Conservation (phyloP, 2,113 vertebrate genomes). For the Mohoua ochrocephala region DNA sequence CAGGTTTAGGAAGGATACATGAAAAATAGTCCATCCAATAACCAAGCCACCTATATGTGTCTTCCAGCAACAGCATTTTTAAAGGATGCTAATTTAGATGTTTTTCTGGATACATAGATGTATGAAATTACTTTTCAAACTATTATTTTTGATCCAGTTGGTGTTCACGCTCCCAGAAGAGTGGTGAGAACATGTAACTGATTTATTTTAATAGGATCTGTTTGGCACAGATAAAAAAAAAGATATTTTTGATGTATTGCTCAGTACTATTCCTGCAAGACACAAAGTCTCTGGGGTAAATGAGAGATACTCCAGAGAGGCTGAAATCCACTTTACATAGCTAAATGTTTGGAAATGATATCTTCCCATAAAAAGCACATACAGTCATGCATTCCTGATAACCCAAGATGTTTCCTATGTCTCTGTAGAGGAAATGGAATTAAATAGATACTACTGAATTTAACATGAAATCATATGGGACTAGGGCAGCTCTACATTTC, state of each 20-base stretch:
- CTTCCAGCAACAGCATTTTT: background rate
- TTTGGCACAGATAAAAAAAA: background rate
- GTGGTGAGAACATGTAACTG: background rate
- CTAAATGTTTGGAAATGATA: background rate
- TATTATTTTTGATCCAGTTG: background rate
- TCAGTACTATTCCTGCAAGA: background rate
- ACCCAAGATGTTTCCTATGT: background rate
- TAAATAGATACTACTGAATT: background rate
- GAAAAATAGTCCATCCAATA: background rate
- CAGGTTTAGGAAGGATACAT: background rate
- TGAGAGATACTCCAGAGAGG: background rate
- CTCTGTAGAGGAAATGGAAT: background rate
- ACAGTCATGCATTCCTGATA: background rate
- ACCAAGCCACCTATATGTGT: background rate
- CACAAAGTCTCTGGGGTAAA: background rate
- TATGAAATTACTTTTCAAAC: background rate
- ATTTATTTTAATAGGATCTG: background rate
- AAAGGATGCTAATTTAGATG: background rate
- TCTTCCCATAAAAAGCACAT: background rate
- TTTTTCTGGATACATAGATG: background rate
- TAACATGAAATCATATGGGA: background rate
- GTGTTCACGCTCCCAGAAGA: background rate
- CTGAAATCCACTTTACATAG: background rate
- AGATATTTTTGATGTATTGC: background rate
- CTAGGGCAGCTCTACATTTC: background rate